phyloP scores from a whole-genome alignment of 2,888 invertebrate species.

The Pediacus dermestoides region DNA sequence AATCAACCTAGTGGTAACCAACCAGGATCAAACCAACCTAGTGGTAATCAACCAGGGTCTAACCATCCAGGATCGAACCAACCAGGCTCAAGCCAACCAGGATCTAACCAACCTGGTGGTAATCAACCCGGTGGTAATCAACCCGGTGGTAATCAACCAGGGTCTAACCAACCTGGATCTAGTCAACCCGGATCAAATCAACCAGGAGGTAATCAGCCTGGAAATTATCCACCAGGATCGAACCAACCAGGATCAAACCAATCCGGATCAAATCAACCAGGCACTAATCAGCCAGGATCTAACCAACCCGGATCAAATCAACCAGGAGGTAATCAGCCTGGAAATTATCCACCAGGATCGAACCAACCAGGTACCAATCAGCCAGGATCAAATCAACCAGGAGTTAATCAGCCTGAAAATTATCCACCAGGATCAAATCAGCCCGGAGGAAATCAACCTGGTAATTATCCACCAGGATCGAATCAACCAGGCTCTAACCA shows the following conservation, averaged over 20 bases:
- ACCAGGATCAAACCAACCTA: constrained; percentile 6
- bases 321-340: constrained; percentile 12
- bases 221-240: too few species aligned
- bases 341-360: constrained; percentile 14
- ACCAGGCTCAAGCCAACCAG: constrained; percentile 14
- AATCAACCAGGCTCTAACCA: constrained; percentile 12
- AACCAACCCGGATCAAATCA: constrained; percentile 16
- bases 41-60: not conserved
- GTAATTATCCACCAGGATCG: constrained; percentile 14
- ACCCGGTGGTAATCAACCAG: constrained; percentile 14
- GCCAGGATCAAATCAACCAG: constrained; percentile 15
- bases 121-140: constrained; percentile 16
- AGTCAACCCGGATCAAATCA: constrained; percentile 8
- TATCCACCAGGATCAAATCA: constrained; percentile 9
- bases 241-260: constrained; percentile 13
- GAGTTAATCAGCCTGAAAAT: constrained; percentile 8
- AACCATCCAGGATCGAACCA: constrained; percentile 11
- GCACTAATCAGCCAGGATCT: constrained; percentile 9
- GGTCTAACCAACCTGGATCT: constrained; percentile 7
- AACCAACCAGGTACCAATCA: constrained; percentile 14
- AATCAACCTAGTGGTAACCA: constrained; percentile 5
- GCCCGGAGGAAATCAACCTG: constrained; percentile 14
- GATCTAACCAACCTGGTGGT: constrained; percentile 10
- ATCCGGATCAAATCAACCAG: constrained; percentile 15
- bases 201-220: constrained; percentile 4